Conservation (phyloP, 2,888 invertebrate genomes). For the Argyresthia goedartella region DNA sequence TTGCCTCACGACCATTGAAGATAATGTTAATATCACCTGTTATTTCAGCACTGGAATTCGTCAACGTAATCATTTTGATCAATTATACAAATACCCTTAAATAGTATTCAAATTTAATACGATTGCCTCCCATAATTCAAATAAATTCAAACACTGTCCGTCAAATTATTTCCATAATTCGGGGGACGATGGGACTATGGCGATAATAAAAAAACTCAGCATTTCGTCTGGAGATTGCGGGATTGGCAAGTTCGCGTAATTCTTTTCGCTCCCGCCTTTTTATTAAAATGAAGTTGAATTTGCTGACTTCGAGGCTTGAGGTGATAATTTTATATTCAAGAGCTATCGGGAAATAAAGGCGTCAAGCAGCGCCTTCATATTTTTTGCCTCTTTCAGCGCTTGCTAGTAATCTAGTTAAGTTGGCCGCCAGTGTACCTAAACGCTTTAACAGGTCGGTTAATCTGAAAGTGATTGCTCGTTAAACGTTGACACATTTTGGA, state of each 20-base stretch:
- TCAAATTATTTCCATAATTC: constrained; percentile 1
- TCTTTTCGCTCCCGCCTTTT: constrained; percentile 28
- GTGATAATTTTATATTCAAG: constrained; percentile 61
- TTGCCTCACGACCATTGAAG: no score
- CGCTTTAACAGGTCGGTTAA: no score
- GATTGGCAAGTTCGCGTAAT: constrained; percentile 32
- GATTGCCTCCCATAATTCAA: no score
- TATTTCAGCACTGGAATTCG: no score
- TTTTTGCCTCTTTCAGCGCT: constrained; percentile 5
- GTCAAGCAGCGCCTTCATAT: constrained; percentile 18
- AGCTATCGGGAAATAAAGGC: constrained; percentile 1
- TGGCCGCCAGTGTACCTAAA: no score
- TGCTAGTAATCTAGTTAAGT: not conserved
- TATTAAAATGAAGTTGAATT: constrained; percentile 60
- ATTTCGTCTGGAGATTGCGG: constrained; percentile 17
- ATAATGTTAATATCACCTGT: no score
- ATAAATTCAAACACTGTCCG: not conserved
- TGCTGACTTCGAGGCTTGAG: constrained; percentile 39
- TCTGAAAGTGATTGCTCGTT: no score
- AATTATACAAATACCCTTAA: no score
- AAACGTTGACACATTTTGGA: no score
- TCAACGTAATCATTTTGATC: no score
- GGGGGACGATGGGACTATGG: not conserved
- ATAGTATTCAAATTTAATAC: no score
- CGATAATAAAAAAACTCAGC: constrained; percentile 3